Evolutionary conservation across 2,888 invertebrate genomes (phyloP), one percentile per base, ranked within the genome.

Genomic region (Clistopyga incitator): DNA sequence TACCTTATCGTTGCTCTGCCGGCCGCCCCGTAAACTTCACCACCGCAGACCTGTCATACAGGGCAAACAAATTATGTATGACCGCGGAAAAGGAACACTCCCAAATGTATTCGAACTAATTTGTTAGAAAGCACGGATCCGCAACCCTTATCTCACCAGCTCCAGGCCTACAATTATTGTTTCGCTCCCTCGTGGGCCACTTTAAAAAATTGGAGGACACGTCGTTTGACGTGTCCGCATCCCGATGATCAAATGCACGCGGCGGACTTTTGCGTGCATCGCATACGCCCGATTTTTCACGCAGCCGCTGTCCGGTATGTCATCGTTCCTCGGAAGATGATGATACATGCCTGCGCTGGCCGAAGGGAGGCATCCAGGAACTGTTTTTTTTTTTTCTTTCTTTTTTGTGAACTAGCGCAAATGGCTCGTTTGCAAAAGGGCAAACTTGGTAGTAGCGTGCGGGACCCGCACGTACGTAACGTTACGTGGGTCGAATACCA

Each of bases 241-340:
- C n/a, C 15, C 59, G 29, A 78, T 38, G 72, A 77, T 52, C 50
- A 64, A 65, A 81, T 42, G 18, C 38, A 50, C 70, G 67, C 47
- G 67, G 47, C 45, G 56, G 50, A 47, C 18, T 45, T 38, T 29
- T 52, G 18, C 50, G 50, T 18, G 65, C 56, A 45, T 74, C 64
- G 83, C 82, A 84, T 84, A 82, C 65, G 79, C 71, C 85, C 85
- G 87, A 90, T 90, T 89, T 90, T 90, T 90, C 88, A 89, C 89
- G 88, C 90, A 88, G 90, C 90, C 87, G 90, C 89, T 90, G 90
- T 67, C 64, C 64, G 52, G 52, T 86, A 90, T 88, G 87, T 88
- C 89, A 84, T 87, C 86, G 84, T 81, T 76, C 59, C 13, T 42
- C 47, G 59, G 15, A 84, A 78, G 65, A 81, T 38, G 61, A 81